phyloP scores from a whole-genome alignment of 2,113 vertebrate genomes.

The Coryphaenoides rupestris region DNA sequence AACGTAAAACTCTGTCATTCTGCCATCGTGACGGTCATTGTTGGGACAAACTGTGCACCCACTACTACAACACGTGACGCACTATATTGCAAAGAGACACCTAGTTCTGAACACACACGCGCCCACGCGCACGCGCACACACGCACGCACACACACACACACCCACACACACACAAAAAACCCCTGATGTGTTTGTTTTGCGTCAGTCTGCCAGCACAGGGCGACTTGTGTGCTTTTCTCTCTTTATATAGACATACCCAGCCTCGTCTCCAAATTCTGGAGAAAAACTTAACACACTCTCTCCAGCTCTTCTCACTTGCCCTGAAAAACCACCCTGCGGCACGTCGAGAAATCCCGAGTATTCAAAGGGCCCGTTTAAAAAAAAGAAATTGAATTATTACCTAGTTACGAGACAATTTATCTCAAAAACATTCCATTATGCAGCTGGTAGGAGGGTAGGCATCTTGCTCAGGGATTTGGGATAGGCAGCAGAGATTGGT shows the following conservation, averaged over 20 bases:
- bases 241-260: conserved; percentile 1
- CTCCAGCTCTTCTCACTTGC: conserved; percentile 10
- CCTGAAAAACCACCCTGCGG: conserved; percentile 4
- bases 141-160: too few relatives aligned
- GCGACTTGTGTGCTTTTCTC: conserved; percentile 9
- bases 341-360: neutral
- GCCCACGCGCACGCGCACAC: too few relatives aligned
- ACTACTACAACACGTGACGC: too few relatives aligned
- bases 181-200: conserved; percentile 28
- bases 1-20: too few relatives aligned
- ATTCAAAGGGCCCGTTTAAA: neutral
- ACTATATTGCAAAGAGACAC: too few relatives aligned
- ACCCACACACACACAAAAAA: too few relatives aligned
- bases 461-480: conserved; percentile 18
- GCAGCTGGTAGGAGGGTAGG: neutral
- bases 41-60: too few relatives aligned
- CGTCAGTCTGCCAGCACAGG: conserved; percentile 11
- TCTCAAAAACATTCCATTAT: too few relatives aligned
- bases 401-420: conserved; percentile 3
- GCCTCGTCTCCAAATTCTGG: conserved; percentile 14
- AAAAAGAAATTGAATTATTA: neutral
- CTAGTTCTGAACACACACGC: conserved; percentile 12
- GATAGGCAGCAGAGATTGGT: too few relatives aligned
- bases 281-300: conserved; percentile 15
- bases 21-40: too few relatives aligned